Base-by-base conservation (phyloP, 2,797 vertebrate genomes). In the Percopsis omiscomaycus region DNA sequence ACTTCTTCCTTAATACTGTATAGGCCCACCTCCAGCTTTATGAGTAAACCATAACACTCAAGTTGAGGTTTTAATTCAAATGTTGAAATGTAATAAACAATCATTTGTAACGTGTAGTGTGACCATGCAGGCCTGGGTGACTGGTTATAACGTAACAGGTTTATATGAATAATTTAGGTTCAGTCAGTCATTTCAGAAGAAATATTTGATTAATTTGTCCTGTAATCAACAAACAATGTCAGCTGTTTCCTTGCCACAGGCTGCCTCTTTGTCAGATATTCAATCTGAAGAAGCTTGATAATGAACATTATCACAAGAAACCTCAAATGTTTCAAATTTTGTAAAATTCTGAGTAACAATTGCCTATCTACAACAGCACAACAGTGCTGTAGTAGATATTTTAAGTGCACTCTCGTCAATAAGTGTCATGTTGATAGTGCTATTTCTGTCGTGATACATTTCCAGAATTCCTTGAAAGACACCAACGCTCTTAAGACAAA, bases 11-110 rank as follows among this genome's bases (percentile, higher is more conserved):
- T 55, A 59, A 44, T 63, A 52, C 80, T n/a, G n/a, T 75, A 69
- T 56, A 85, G 80, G 74, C 76, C 80, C 78, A 68, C 66, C 77
- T 87, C 74, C 78, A 78, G 75, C 78, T 83, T 77, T 64, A 66
- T 50, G 55, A 66, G 56, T 82, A 84, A 85, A 69, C 80, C 79
- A 78, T 86, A 88, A 89, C 86, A 88, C 85, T 81, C 85, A 86
- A 87, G 85, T 86, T 87, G 78, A 89, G 87, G 79, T 68, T 82
- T 75, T 71, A 84, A 76, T 81, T 56, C n/a, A 64, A 50, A 55
- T 46, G 49, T 59, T 63, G 4, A 37, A 48, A 51, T 58, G 3
- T 69, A 63, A 68, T 77, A 56, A 63, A 27, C 5, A 27, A 22
- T 49, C n/a, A 59, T 22, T 58, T 27, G 46, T 42, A 53, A 12